Percentiles rank a stretch among this genome's conserved stretches.
Evolutionary conservation across 2,113 vertebrate genomes (phyloP).

Genomic region (Eublepharis macularius): DNA sequence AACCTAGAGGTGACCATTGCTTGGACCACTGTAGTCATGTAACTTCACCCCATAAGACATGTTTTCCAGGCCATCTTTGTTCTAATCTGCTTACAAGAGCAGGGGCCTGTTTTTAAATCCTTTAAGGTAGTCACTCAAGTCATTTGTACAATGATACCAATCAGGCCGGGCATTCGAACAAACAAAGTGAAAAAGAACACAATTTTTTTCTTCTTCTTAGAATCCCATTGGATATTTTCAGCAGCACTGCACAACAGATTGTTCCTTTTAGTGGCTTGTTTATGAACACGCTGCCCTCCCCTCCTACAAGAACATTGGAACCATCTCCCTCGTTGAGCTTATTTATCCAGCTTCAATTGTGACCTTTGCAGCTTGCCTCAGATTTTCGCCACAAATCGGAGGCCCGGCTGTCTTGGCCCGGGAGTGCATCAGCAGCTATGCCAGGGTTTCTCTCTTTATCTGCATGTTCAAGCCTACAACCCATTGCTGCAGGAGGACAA

Average conservation of each 20-base stretch:
- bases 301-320: conserved; percentile 59
- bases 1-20: too few species aligned
- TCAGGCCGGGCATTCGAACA: conserved; percentile 28
- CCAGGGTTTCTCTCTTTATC: background rate
- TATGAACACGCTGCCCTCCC: conserved; percentile 39
- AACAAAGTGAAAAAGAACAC: background rate
- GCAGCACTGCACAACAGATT: conserved; percentile 46
- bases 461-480: background rate
- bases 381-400: conserved; percentile 33
- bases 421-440: background rate
- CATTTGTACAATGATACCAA: conserved; percentile 10
- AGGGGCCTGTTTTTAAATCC: background rate
- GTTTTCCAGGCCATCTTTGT: too few species aligned
- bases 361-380: conserved; percentile 52
- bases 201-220: conserved; percentile 7
- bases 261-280: conserved; percentile 58
- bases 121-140: background rate
- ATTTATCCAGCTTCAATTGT: conserved; percentile 32
- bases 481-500: background rate
- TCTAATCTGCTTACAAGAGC: background rate
- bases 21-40: too few species aligned
- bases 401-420: fast-evolving
- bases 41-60: too few species aligned
- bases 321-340: conserved; percentile 37
- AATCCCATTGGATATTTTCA: conserved; percentile 46